Evolutionary conservation across 2,888 invertebrate genomes (phyloP), one percentile per base, ranked within the genome.

Genomic region (Tholera decimalis): DNA sequence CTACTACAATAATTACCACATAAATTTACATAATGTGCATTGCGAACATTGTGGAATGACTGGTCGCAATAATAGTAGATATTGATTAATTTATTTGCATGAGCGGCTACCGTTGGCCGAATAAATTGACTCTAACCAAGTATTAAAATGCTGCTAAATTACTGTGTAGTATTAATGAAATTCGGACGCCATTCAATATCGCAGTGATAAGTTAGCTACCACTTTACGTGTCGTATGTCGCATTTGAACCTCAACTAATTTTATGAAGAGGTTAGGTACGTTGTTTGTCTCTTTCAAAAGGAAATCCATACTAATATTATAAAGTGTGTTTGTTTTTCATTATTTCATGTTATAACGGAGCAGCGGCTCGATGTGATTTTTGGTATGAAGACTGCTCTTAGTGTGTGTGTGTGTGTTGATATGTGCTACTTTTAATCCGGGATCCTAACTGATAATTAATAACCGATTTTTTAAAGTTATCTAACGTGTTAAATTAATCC

Each of bases 51-150:
- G 24, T 41, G 49, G n/a, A 22, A 49, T 68, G 47, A 54, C 22
- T 54, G 47, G 11, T 9, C 24, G 7, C 5, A 7, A 24, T 62
- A 49, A 68, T 24, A 11, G 47, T 37, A 47, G 1, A 15, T 28
- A 62, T 62, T 68, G 61, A 69, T 62, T 49, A 33, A 69, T 69
- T 60, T 51, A 62, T 62, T 43, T 37, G 30, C 30, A 50, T 50
- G 28, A 37, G 30, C 43, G 24, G 47, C 47, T 24, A 20, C 9
- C n/a, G 30, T 54, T 49, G 26, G 20, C 24, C 11, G 20, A 61
- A 50, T 51, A 59, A 61, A 68, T 54, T 49, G 9, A 54, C 49
- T 61, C 9, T 43, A n/a, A 35, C 41, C 41, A 37, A 4, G 9
- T 30, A 49, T 43, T 54, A 26, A 53, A 68, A 61, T 47, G 7